Evolutionary conservation across 2,797 vertebrate genomes (phyloP).

Genomic region (Scyliorhinus canicula): DNA sequence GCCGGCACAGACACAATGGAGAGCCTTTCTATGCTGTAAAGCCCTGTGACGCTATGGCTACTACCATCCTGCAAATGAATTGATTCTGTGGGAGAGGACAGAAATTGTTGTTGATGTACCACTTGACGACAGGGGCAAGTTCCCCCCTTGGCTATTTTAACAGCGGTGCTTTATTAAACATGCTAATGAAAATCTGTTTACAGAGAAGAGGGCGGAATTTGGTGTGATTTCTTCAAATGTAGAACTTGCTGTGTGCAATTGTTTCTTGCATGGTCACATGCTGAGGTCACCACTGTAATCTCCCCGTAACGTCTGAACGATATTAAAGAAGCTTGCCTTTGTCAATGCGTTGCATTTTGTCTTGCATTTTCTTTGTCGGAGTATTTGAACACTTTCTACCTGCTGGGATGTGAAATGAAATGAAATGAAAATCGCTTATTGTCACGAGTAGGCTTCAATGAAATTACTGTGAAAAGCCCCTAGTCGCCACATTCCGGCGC

Average conservation of each 20-base stretch:
- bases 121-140: background rate
- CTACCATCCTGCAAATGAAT: background rate
- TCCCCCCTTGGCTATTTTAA: background rate
- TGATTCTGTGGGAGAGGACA: background rate
- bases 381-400: background rate
- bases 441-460: too few species aligned
- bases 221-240: background rate
- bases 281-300: background rate
- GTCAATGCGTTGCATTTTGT: background rate
- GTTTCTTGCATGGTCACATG: background rate
- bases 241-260: background rate
- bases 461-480: too few species aligned
- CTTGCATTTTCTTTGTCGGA: background rate
- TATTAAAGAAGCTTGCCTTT: background rate
- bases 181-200: background rate
- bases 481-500: too few species aligned
- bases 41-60: too few species aligned
- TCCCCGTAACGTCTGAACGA: background rate
- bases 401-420: background rate
- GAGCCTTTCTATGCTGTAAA: too few species aligned
- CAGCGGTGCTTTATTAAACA: background rate
- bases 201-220: background rate
- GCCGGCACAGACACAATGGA: too few species aligned
- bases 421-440: too few species aligned
- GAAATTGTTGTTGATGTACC: background rate